Evolutionary conservation across 2,113 vertebrate species (phyloP), one percentile per base, ranked within the genome.

Genomic region (Pampusana beccarii): DNA sequence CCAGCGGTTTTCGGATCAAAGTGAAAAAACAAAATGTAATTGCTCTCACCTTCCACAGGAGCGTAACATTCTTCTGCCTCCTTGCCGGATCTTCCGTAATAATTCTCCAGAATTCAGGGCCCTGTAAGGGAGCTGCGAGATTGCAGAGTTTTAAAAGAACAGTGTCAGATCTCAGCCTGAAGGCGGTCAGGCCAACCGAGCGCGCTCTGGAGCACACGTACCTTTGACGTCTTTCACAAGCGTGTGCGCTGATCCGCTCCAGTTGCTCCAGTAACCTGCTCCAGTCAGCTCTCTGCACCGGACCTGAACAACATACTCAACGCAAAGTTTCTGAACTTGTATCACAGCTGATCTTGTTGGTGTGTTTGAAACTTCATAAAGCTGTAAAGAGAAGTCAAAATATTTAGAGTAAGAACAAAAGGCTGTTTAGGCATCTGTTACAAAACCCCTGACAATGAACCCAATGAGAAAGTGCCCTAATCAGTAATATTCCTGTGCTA

Each of bases 101-200:
- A 48, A 97, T 34, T 88, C 99, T 98, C 99, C 99, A 99, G 92
- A 99, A 99, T 61, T 99, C 98, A 8, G 99, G 99, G 34, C 99
- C 99, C 75, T 72, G 98, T 62, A 97, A 90, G 34, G 99, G 99
- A 97, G 98, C 99, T 99, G 95, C 95, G 98, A 84, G 95, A 95
- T 4, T 1, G 48, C 21, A 54, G 1, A 7, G 36, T 51, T 78
- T 74, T 57, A 80, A 53, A 24, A 75, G 64, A 80, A 19, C 3
- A 61, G 64, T 13, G 50, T 62, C 54, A 66, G 57, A 18, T 8
- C 5, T 12, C 44, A 34, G 26, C 1, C 6, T 56, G 92, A 19
- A 25, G 29, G 29, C 1, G 1, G 6, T 10, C 53, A n/a, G 31
- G 38, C 9, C 77, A n/a, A 18, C 26, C 18, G 66, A 62, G 26